Evolutionary conservation across 2,113 vertebrate species (phyloP).

Genomic region (Sphaerodactylus townsendi): DNA sequence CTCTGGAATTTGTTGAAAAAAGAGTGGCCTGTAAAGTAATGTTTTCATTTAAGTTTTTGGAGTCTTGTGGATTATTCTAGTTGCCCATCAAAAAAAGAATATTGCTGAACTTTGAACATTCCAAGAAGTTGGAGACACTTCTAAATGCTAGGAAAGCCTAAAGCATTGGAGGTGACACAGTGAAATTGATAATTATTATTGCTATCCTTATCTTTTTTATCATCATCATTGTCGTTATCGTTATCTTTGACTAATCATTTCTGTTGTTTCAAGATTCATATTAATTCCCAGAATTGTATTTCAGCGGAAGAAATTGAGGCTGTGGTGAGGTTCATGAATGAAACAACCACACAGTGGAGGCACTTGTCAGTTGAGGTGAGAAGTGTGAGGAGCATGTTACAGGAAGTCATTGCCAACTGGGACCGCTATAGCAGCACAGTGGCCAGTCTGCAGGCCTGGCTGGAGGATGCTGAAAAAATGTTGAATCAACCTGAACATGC

Average conservation of each 20-base stretch:
- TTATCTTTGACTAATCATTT: not conserved
- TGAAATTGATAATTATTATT: not conserved
- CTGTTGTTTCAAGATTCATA: constrained; percentile 16
- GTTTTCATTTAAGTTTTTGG: too few species aligned
- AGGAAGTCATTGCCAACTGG: constrained; percentile 93
- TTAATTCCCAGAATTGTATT: constrained; percentile 18
- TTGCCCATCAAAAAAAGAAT: too few species aligned
- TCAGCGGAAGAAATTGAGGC: constrained; percentile 89
- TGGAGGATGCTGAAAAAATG: constrained; percentile 90
- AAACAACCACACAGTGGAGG: constrained; percentile 91
- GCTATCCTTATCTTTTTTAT: not conserved
- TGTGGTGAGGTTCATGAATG: constrained; percentile 87
- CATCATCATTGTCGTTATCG: not conserved
- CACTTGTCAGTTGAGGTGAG: constrained; percentile 91
- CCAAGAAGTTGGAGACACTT: too few species aligned
- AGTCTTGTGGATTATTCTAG: too few species aligned
- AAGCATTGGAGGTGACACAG: too few species aligned
- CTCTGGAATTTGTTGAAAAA: too few species aligned
- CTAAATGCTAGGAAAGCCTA: too few species aligned
- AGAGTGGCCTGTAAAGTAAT: too few species aligned
- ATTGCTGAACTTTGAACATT: too few species aligned
- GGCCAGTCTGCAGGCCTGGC: constrained; percentile 88
- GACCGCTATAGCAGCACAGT: constrained; percentile 86
- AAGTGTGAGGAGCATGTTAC: constrained; percentile 93
- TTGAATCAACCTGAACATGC: constrained; percentile 84